These are phyloP conservation scores for Sebastes fasciatus DNA, from an alignment of 2,113 vertebrate genomes.

Conservation along the genomic window DNA sequence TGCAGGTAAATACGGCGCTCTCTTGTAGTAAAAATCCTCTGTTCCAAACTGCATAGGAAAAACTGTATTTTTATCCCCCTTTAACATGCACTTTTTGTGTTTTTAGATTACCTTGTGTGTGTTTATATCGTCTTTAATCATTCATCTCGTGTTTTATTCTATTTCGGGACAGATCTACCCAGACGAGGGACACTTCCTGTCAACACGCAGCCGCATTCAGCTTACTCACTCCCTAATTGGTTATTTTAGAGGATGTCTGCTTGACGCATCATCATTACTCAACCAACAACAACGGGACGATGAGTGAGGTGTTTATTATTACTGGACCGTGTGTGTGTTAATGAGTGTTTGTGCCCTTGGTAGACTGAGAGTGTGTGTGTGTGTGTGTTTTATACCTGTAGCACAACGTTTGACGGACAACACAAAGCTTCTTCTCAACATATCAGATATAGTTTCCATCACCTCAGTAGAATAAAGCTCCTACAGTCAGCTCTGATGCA, in stretches of 20 bases:
- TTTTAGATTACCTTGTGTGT: neutral
- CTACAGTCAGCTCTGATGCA: neutral
- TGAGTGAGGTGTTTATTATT: slow-evolving; percentile 48
- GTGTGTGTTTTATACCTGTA: slow-evolving; percentile 64
- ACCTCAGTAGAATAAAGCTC: slow-evolving; percentile 4
- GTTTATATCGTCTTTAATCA: neutral
- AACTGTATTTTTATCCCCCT: neutral
- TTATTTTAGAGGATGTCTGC: slow-evolving; percentile 94
- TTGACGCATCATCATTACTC: slow-evolving; percentile 85
- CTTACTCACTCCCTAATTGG: slow-evolving; percentile 92
- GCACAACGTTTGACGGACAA: slow-evolving; percentile 51
- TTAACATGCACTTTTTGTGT: neutral
- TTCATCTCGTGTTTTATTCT: neutral
- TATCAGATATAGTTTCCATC: slow-evolving; percentile 26
- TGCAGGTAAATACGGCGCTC: slow-evolving; percentile 87
- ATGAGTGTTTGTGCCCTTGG: slow-evolving; percentile 12
- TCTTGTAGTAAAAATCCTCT: neutral
- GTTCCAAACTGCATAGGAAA: neutral
- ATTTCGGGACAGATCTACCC: slow-evolving; percentile 90
- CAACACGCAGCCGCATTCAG: slow-evolving; percentile 90
- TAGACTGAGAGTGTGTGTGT: slow-evolving; percentile 6
- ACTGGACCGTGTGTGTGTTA: slow-evolving; percentile 16
- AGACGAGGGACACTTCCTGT: slow-evolving; percentile 94
- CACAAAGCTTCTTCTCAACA: slow-evolving; percentile 48
- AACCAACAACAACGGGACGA: slow-evolving; percentile 89